Evolutionary conservation across 2,888 invertebrate species (phyloP).

Genomic region (Pristionchus fissidentatus): DNA sequence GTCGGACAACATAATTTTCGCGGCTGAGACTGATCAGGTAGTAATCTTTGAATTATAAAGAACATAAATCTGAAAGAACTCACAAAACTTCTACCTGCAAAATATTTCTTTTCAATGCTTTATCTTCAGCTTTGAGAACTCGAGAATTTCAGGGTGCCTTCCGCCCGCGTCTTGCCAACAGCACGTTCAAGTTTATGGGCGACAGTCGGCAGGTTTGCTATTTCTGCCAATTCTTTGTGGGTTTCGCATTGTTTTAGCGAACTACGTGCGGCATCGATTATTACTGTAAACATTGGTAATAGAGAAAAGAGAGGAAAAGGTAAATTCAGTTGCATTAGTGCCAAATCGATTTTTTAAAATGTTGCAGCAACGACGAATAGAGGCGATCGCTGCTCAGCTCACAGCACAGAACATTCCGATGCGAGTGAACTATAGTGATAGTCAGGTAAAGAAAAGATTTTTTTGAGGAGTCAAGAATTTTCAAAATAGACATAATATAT

Average conservation of each 20-base stretch:
- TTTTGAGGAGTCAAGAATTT: no score
- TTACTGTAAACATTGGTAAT: not conserved
- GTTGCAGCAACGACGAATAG: slow-evolving; percentile 36
- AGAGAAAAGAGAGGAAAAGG: not conserved
- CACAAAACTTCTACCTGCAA: not conserved
- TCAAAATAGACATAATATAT: no score
- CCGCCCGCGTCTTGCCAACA: slow-evolving; percentile 42
- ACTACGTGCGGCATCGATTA: no score
- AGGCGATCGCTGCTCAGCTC: slow-evolving; percentile 17
- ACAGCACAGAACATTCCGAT: slow-evolving; percentile 7
- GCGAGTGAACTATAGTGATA: slow-evolving; percentile 30
- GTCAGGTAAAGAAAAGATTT: slow-evolving; percentile 41
- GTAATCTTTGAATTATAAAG: not conserved
- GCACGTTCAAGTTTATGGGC: slow-evolving; percentile 41
- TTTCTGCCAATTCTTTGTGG: not conserved
- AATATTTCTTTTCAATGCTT: not conserved
- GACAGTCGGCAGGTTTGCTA: slow-evolving; percentile 21
- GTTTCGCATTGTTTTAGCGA: not conserved
- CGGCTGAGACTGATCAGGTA: slow-evolving; percentile 43
- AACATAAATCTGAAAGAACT: not conserved
- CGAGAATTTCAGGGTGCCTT: slow-evolving; percentile 32
- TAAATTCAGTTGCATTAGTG: not conserved
- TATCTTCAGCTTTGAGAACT: not conserved
- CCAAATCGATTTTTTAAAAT: not conserved
- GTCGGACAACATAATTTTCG: slow-evolving; percentile 42